A percentile compares a stretch with the other conserved stretches of the same genome.
These are phyloP conservation scores for Corythornis leucogaster DNA, from an alignment of 2,797 vertebrate species.

Conservation along the genomic window DNA sequence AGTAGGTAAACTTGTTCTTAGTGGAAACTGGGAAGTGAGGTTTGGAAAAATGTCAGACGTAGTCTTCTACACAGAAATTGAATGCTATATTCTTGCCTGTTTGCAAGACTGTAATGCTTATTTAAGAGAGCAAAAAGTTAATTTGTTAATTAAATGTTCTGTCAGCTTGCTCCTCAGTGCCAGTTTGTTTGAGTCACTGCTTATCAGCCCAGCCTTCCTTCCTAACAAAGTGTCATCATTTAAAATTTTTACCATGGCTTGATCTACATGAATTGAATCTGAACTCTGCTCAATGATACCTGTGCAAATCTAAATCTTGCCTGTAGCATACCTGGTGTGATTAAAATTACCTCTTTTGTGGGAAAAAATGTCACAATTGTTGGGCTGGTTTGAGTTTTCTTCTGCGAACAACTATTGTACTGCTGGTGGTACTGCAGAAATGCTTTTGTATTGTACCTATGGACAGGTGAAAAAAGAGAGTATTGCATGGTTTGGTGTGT, in stretches of 20 bases:
- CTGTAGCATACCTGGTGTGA: neutral
- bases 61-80: neutral
- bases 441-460: neutral
- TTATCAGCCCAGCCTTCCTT: conserved; percentile 13
- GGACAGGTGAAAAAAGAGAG: neutral
- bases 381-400: neutral
- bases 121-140: conserved; percentile 50
- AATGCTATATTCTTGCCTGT: neutral
- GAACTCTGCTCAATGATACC: neutral
- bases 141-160: conserved; percentile 58
- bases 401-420: neutral
- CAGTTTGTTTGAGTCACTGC: conserved; percentile 45
- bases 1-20: conserved; percentile 40
- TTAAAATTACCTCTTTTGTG: neutral
- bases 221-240: conserved; percentile 7
- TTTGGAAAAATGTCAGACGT: conserved; percentile 26
- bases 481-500: fast-evolving
- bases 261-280: neutral
- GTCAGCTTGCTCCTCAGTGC: conserved; percentile 35
- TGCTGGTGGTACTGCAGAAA: neutral
- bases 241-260: neutral
- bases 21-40: neutral
- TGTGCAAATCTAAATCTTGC: neutral
- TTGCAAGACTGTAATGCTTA: conserved; percentile 21
- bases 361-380: neutral